Evolutionary conservation across 2,888 invertebrate species (phyloP).

Genomic region (Anodontia alba): DNA sequence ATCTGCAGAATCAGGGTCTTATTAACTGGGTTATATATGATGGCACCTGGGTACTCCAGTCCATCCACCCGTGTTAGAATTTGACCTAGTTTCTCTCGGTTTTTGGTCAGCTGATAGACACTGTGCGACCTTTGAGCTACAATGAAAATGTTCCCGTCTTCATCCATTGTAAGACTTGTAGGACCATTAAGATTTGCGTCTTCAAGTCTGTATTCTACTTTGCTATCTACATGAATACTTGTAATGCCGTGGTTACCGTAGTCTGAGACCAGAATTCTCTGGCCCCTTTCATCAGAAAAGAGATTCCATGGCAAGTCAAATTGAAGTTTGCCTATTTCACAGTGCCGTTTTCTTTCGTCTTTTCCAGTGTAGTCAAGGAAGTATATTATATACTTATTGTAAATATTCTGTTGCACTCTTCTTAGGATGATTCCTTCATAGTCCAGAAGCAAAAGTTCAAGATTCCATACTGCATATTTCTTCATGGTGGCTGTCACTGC

Average conservation of each 20-base stretch:
- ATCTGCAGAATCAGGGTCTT: constrained; percentile 46
- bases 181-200: constrained; percentile 45
- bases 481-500: constrained; percentile 35
- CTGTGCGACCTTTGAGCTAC: constrained; percentile 55
- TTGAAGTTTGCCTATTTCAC: constrained; percentile 31
- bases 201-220: constrained; percentile 43
- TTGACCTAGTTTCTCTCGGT: constrained; percentile 44
- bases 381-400: constrained; percentile 14
- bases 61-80: constrained; percentile 35
- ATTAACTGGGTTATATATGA: constrained; percentile 36
- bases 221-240: constrained; percentile 39
- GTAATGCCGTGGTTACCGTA: constrained; percentile 50
- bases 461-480: constrained; percentile 26
- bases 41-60: constrained; percentile 54
- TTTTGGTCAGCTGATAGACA: constrained; percentile 42
- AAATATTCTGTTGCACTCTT: constrained; percentile 8
- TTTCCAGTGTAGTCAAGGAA: neutral
- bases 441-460: constrained; percentile 46
- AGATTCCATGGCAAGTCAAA: constrained; percentile 57
- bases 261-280: constrained; percentile 46
- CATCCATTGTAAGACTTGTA: constrained; percentile 40
- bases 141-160: constrained; percentile 40
- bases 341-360: constrained; percentile 7
- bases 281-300: constrained; percentile 34
- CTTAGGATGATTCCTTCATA: constrained; percentile 34